Base-by-base conservation (phyloP, 2,113 vertebrate genomes). In the Petroica traversi region DNA sequence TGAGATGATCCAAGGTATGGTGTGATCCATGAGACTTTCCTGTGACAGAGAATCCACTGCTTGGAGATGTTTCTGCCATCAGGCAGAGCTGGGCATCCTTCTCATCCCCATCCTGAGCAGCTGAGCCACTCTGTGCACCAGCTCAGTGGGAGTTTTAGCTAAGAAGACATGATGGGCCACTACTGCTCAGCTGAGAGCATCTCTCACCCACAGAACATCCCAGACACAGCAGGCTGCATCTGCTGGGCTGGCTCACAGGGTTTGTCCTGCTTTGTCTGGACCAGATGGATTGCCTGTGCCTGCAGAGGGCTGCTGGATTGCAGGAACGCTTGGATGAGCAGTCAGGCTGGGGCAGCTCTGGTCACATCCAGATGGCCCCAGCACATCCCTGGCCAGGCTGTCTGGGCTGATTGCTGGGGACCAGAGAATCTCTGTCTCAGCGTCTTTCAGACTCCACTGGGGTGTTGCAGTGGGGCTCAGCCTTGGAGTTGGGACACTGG, bases 401-500 rank as follows among this genome's bases (percentile, higher is more conserved):
- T n/a, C 19, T 45, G 12, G 9, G 14, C n/a, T 11, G 18, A 19
- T 3, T 46, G 16, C 28, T 34, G 31, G 12, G 12, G 12, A 12
- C 6, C 34, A 41, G 8, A 54, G 19, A 1, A 11, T 8, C 2
- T 52, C 41, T 59, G 43, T 46, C 36, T 59, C 2, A 3, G 6
- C 4, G 1, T 10, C 40, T n/a, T 63, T 83, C 62, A 55, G 33
- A 54, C 15, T 14, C 19, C 34, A n/a, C 0, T 5, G 22, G 67
- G 11, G 34, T 1, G 0, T 34, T 33, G 45, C 0, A 1, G 43
- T 0, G 14, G 52, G 51, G 38, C 52, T 82, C 31, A 78, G 41
- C 1, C 1, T 9, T 1, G 3, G 51, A 24, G 12, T 0, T 2
- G 9, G 18, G 14, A 8, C 2, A 0, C 2, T 40, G 34, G 26